Conservation (phyloP, 2,888 invertebrate genomes). For the Choreutis nemorana region DNA sequence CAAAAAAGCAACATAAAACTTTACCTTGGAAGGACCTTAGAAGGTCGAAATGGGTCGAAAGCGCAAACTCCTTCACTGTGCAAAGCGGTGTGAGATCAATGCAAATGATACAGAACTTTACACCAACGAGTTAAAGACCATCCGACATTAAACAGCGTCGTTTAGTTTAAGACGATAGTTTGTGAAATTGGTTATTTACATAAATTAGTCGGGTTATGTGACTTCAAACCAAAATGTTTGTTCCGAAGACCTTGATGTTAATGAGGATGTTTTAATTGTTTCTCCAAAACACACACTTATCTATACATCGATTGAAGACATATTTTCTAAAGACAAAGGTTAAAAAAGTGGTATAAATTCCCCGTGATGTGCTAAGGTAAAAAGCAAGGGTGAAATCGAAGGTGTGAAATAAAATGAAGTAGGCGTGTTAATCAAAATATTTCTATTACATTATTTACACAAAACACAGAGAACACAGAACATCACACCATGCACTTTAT, state of each 20-base stretch:
- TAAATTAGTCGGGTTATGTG: conserved; percentile 40
- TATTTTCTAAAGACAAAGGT: too few relatives aligned
- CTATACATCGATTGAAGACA: too few relatives aligned
- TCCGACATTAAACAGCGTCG: too few relatives aligned
- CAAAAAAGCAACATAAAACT: conserved; percentile 57
- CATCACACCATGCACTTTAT: conserved; percentile 67
- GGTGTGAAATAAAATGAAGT: conserved; percentile 55
- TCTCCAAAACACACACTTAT: too few relatives aligned
- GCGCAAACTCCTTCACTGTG: conserved; percentile 55
- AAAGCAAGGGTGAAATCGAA: conserved; percentile 39
- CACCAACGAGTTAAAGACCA: too few relatives aligned
- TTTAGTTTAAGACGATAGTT: too few relatives aligned
- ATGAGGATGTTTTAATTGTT: too few relatives aligned
- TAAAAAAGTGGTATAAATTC: too few relatives aligned
- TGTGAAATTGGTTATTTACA: conserved; percentile 15
- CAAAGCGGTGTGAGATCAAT: conserved; percentile 55
- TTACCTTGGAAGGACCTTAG: conserved; percentile 52
- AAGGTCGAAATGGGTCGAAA: conserved; percentile 46
- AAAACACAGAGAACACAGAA: conserved; percentile 45
- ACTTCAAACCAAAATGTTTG: too few relatives aligned
- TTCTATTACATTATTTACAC: conserved; percentile 63
- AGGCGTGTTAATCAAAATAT: conserved; percentile 59
- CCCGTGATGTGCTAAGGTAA: too few relatives aligned
- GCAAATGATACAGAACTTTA: conserved; percentile 27
- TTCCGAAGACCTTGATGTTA: too few relatives aligned